Conservation (phyloP, 2,888 invertebrate genomes). For the Hirtodrosophila confusa region DNA sequence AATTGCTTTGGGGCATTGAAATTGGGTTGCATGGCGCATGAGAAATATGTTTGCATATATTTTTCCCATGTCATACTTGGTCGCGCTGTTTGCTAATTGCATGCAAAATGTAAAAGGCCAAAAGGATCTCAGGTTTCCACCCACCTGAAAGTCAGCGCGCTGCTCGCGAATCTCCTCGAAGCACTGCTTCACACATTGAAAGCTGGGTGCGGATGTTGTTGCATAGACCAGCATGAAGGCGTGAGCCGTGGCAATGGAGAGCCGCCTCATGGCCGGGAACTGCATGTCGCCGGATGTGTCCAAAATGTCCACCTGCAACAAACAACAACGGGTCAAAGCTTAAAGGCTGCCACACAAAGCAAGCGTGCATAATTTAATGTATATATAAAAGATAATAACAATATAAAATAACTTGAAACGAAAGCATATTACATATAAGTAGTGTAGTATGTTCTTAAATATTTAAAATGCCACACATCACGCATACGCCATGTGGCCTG, state of each 20-base stretch:
- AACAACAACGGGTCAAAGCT: conserved; percentile 8
- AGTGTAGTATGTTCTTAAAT: conserved; percentile 28
- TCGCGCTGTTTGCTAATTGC: conserved; percentile 57
- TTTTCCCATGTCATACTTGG: background rate
- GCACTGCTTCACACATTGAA: conserved; percentile 89
- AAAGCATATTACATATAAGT: no score
- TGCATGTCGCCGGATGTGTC: conserved; percentile 94
- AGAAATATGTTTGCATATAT: conserved; percentile 15
- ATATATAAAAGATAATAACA: background rate
- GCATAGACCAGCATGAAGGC: conserved; percentile 95
- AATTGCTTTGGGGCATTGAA: conserved; percentile 60
- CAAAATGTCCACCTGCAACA: conserved; percentile 88
- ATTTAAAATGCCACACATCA: conserved; percentile 15
- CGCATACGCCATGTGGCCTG: conserved; percentile 34
- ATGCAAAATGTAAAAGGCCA: conserved; percentile 44
- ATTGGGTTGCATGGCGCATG: conserved; percentile 42
- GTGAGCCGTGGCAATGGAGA: conserved; percentile 94
- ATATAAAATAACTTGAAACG: background rate
- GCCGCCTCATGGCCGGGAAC: conserved; percentile 94
- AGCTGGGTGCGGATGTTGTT: conserved; percentile 89
- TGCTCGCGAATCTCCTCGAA: conserved; percentile 93
- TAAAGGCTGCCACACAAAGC: conserved; percentile 13
- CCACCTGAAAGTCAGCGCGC: conserved; percentile 88
- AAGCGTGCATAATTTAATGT: conserved; percentile 29
- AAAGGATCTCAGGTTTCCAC: conserved; percentile 6